phyloP scores from a whole-genome alignment of 1,140 invertebrate genomes.

The Conus betulinus region DNA sequence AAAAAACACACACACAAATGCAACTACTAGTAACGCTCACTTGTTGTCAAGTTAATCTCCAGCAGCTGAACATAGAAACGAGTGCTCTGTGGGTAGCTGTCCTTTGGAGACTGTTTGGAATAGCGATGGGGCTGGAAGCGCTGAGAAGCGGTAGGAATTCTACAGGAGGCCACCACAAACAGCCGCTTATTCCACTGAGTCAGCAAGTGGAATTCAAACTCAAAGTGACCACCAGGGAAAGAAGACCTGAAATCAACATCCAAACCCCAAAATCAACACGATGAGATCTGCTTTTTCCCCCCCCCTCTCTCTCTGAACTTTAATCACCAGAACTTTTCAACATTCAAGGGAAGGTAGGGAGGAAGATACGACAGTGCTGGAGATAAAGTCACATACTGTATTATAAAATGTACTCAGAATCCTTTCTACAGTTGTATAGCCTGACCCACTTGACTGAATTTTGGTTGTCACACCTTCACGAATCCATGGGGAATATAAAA shows the following conservation, averaged over 20 bases:
- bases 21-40: background rate
- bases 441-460: no score
- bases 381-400: no score
- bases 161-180: background rate
- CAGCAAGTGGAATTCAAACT: background rate
- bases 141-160: background rate
- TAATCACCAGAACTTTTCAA: no score
- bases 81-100: background rate
- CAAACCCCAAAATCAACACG: no score
- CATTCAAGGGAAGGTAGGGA: no score
- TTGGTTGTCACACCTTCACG: no score
- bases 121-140: background rate
- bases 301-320: no score
- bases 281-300: no score
- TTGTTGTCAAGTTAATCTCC: background rate
- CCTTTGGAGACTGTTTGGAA: background rate
- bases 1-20: background rate
- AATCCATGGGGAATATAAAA: no score
- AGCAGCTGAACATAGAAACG: constrained; percentile 9
- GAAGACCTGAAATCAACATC: background rate
- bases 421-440: no score
- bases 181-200: background rate
- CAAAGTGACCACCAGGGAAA: background rate
- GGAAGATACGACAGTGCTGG: no score
- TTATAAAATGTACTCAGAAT: no score